Conservation (phyloP, 2,888 invertebrate species). For the Chymomyza fuscimana region DNA sequence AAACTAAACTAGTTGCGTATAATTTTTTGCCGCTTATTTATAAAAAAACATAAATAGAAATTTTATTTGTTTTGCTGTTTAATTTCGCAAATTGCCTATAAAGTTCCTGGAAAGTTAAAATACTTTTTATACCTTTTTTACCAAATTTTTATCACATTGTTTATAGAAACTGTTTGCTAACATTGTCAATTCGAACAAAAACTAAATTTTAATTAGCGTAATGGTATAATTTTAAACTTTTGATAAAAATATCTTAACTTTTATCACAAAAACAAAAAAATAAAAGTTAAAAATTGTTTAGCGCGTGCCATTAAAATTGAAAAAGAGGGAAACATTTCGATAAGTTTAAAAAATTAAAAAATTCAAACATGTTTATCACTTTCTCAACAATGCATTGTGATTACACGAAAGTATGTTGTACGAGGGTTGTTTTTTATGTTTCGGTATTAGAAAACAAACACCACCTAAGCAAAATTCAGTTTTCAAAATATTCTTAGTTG, state of each 20-base stretch:
- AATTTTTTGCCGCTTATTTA: not conserved
- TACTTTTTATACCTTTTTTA: constrained; percentile 29
- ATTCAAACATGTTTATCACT: too few species aligned
- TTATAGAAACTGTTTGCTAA: constrained; percentile 46
- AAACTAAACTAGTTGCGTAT: constrained; percentile 33
- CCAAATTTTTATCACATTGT: constrained; percentile 34
- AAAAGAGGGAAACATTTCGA: not conserved
- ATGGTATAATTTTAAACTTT: constrained; percentile 36
- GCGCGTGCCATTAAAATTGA: not conserved
- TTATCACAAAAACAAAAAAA: constrained; percentile 33
- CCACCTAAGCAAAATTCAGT: too few species aligned
- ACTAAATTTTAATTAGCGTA: constrained; percentile 52
- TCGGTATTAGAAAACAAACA: too few species aligned
- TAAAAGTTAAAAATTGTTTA: not conserved
- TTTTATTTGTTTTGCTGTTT: constrained; percentile 1
- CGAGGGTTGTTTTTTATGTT: too few species aligned
- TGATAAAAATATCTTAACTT: constrained; percentile 25
- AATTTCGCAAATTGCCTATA: constrained; percentile 32
- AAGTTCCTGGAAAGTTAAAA: constrained; percentile 44
- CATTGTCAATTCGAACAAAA: constrained; percentile 22
- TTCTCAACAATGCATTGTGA: too few species aligned
- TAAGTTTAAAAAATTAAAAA: too few species aligned
- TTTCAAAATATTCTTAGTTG: too few species aligned
- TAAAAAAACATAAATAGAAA: not conserved
- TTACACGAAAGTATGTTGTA: too few species aligned